These are phyloP conservation scores for Tipula vernalis DNA, from an alignment of 2,888 invertebrate species.

Conservation along the genomic window DNA sequence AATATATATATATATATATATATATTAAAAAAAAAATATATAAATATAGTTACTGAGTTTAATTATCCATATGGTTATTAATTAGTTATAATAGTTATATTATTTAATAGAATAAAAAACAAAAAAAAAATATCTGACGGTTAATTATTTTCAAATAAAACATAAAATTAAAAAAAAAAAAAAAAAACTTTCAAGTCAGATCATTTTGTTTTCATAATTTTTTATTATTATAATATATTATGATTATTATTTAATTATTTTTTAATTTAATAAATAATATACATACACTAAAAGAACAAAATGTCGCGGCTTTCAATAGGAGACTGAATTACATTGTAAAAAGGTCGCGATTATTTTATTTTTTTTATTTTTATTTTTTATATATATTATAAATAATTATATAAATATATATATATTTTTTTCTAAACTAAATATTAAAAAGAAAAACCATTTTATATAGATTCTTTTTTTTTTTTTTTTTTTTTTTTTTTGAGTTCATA, in stretches of 20 bases:
- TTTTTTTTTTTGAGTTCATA: not conserved
- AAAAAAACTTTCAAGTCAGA: slow-evolving; percentile 9
- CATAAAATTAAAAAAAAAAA: not conserved
- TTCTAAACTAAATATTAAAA: not conserved
- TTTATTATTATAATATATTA: not conserved
- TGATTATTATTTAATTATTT: slow-evolving; percentile 7
- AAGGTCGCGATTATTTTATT: slow-evolving; percentile 15
- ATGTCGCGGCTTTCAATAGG: slow-evolving; percentile 15
- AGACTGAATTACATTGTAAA: slow-evolving; percentile 20
- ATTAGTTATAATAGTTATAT: slow-evolving; percentile 10
- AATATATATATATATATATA: not conserved
- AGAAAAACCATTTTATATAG: not conserved
- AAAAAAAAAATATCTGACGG: not conserved
- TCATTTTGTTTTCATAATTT: slow-evolving; percentile 12
- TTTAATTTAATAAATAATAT: slow-evolving; percentile 7
- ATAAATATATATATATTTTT: slow-evolving; percentile 14
- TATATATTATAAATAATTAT: slow-evolving; percentile 13
- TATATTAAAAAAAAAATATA: not conserved
- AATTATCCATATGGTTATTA: slow-evolving; percentile 11
- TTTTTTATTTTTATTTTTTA: slow-evolving; percentile 12
- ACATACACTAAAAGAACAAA: slow-evolving; percentile 10
- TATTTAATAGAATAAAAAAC: slow-evolving; percentile 7
- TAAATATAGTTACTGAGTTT: not conserved
- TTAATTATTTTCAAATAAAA: not conserved
- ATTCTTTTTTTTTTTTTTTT: not conserved